Evolutionary conservation across 2,113 vertebrate species (phyloP).

Genomic region (Athene noctua): DNA sequence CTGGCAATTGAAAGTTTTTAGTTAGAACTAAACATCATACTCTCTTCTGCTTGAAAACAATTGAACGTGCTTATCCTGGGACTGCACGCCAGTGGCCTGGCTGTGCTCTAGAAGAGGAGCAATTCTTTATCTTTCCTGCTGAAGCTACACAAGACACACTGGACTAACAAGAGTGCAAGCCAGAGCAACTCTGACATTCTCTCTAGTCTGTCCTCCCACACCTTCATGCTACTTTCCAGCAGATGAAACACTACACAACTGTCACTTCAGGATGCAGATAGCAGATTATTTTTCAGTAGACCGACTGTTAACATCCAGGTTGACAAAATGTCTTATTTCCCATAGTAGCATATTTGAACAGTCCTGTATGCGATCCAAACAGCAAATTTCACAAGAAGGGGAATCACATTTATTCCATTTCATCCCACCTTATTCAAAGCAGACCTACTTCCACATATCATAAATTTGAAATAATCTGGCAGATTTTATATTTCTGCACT

Average conservation of each 20-base stretch:
- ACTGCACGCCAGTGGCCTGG: neutral
- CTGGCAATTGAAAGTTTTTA: neutral
- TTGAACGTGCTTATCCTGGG: rapidly evolving
- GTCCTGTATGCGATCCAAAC: neutral
- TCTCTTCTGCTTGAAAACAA: neutral
- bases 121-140: neutral
- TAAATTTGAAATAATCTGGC: neutral
- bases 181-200: neutral
- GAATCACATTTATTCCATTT: neutral
- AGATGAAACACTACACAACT: neutral
- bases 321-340: neutral
- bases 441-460: neutral
- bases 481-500: neutral
- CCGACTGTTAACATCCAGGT: neutral
- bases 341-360: neutral
- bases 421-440: neutral
- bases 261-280: neutral
- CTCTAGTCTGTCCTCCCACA: neutral
- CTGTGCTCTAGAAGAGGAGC: neutral
- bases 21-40: neutral
- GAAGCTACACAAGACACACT: neutral
- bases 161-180: neutral
- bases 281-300: neutral
- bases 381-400: neutral
- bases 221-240: neutral